phyloP scores from a whole-genome alignment of 2,888 invertebrate genomes.

The Drosophila picticornis region DNA sequence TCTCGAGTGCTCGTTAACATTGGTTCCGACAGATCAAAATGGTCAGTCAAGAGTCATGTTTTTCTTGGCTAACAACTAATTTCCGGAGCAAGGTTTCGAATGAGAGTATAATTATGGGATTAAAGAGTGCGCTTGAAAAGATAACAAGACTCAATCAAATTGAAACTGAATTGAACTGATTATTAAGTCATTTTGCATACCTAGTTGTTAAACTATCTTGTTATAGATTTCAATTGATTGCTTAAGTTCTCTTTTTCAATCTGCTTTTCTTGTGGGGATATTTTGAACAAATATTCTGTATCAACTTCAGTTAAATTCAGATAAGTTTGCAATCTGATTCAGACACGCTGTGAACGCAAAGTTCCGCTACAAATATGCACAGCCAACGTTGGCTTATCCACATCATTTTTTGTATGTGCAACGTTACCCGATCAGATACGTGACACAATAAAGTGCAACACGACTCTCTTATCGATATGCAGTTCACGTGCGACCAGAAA shows the following conservation, averaged over 20 bases:
- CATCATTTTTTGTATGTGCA: constrained; percentile 16
- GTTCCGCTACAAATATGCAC: constrained; percentile 15
- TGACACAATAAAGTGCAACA: constrained; percentile 54
- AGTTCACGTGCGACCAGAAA: constrained; percentile 58
- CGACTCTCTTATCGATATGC: constrained; percentile 62
- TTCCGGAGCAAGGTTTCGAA: constrained; percentile 5
- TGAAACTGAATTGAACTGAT: too few relatives aligned
- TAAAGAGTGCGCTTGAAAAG: constrained; percentile 7
- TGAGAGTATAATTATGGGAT: constrained; percentile 7
- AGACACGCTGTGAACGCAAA: constrained; percentile 16
- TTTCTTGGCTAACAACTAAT: constrained; percentile 23
- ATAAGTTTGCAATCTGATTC: constrained; percentile 19
- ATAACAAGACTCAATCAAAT: constrained; percentile 16
- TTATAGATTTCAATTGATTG: not conserved
- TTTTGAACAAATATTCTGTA: not conserved
- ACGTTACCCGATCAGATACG: constrained; percentile 52
- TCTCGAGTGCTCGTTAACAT: constrained; percentile 59
- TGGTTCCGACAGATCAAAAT: constrained; percentile 65
- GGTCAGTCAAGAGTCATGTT: constrained; percentile 31
- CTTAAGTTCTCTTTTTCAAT: not conserved
- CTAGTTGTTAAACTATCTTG: not conserved
- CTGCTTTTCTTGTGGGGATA: not conserved
- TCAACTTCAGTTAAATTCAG: not conserved
- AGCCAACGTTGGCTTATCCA: constrained; percentile 25
- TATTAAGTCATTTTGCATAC: constrained; percentile 4